phyloP scores from a whole-genome alignment of 1,140 invertebrate genomes.

The Neodiprion fabricii region DNA sequence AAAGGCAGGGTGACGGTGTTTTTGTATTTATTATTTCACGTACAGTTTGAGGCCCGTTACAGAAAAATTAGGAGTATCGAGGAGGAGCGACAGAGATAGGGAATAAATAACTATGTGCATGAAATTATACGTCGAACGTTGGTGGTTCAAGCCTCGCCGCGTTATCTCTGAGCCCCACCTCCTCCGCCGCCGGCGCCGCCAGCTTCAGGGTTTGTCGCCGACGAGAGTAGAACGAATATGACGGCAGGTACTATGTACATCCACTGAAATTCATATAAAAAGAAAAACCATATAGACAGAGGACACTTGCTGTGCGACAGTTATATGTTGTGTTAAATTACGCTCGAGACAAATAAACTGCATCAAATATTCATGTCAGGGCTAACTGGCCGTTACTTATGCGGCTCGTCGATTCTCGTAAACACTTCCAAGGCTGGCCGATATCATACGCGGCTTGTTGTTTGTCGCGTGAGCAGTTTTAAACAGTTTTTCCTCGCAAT shows the following conservation, averaged over 20 bases:
- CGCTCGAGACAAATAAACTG: not conserved
- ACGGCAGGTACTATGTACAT: conserved; percentile 93
- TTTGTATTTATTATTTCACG: too few relatives aligned
- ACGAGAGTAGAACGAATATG: conserved; percentile 84
- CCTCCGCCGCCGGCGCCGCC: conserved; percentile 54
- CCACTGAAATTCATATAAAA: conserved; percentile 77
- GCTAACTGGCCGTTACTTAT: not conserved
- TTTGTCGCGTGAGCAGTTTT: too few relatives aligned
- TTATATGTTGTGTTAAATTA: too few relatives aligned
- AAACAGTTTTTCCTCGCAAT: too few relatives aligned
- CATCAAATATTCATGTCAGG: not conserved
- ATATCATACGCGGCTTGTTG: too few relatives aligned
- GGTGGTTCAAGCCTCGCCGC: not conserved
- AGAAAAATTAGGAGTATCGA: too few relatives aligned
- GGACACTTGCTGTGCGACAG: not conserved
- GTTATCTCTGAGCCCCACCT: conserved; percentile 39
- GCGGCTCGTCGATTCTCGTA: not conserved
- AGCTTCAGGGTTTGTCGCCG: conserved; percentile 81
- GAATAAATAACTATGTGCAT: too few relatives aligned
- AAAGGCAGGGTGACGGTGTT: too few relatives aligned
- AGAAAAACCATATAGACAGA: conserved; percentile 18
- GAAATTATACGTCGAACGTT: too few relatives aligned
- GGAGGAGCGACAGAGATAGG: too few relatives aligned
- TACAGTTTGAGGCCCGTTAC: too few relatives aligned
- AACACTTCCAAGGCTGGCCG: not conserved